Base-by-base conservation (phyloP, 1,140 invertebrate species). In the Chelonus insularis region DNA sequence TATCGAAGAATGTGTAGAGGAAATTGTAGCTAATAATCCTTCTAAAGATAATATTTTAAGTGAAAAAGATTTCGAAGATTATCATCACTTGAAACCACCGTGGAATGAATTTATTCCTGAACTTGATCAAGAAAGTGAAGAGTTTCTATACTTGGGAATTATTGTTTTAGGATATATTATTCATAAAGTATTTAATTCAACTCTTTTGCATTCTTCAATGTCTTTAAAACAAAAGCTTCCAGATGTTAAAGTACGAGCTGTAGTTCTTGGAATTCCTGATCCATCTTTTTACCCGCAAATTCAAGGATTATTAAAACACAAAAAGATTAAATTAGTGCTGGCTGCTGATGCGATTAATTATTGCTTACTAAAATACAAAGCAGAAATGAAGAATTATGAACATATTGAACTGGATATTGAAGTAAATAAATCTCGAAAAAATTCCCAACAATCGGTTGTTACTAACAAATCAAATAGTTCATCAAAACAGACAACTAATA, bases 321-420 rank as follows among this genome's bases (percentile, higher is more conserved):
- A 69, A 50, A 78, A 79, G 59, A 81, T 88, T 50, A 72, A 77
- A 51, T 78, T 87, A 18, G 73, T 87, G 16, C 71, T 82, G 6
- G 61, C 87, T 29, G 77, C 84, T 62, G 75, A 83, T 34, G 84
- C 82, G 8, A 81, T 87, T 12, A 83, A 86, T 64, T 83, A 78
- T 74, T 86, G 85, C 68, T 65, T 87, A 1, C 65, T 78, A 39
- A 67, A 67, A 12, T 87, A 82, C 68, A 85, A 83, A 74, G 62
- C 54, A 21, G 84, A 86, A 74, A 77, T 83, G 77, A 60, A 75
- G 58, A 81, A 84, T 11, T 73, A 72, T 41, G 70, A 75, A 12
- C 84, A 85, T 71, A 79, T 83, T 43, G 81, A 82, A 57, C 63
- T 79, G 9, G 66, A 57, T 5, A 41, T 67, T 11, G 11, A 14